phyloP scores from a whole-genome alignment of 2,113 vertebrate species.

The Coreoperca whiteheadi region DNA sequence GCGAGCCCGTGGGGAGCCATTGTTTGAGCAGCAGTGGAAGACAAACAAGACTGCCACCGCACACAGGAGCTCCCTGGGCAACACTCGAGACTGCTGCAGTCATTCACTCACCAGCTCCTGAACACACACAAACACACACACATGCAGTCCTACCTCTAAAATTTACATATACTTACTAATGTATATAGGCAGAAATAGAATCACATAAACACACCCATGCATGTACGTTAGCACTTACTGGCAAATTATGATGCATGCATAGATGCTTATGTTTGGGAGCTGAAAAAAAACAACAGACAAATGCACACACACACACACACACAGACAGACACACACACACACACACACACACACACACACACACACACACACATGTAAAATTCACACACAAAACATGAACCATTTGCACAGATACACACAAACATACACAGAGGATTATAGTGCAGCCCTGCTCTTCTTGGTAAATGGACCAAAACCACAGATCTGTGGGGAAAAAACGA shows the following conservation, averaged over 20 bases:
- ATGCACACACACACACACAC: neutral
- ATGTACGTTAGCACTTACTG: neutral
- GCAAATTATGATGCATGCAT: slow-evolving; percentile 3
- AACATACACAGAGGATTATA: slow-evolving; percentile 42
- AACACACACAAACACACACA: slow-evolving; percentile 17
- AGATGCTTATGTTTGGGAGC: neutral
- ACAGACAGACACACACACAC: slow-evolving; percentile 24
- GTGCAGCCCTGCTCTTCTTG: slow-evolving; percentile 37
- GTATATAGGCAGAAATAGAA: slow-evolving; percentile 44
- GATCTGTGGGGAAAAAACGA: slow-evolving; percentile 40
- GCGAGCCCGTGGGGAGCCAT: slow-evolving; percentile 73
- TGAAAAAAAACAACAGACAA: neutral
- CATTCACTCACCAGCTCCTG: slow-evolving; percentile 58
- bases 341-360: slow-evolving; percentile 25
- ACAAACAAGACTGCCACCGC: slow-evolving; percentile 78
- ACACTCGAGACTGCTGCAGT: slow-evolving; percentile 72
- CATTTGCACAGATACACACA: slow-evolving; percentile 25
- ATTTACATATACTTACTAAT: slow-evolving; percentile 55
- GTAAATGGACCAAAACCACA: slow-evolving; percentile 79
- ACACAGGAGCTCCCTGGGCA: slow-evolving; percentile 72
- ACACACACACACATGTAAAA: slow-evolving; percentile 8
- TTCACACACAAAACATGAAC: slow-evolving; percentile 23
- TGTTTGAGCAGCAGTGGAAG: slow-evolving; percentile 80
- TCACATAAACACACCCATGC: neutral
- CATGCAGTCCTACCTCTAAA: neutral